These are phyloP conservation scores for Pampus argenteus DNA, from an alignment of 2,797 vertebrate genomes.

Conservation along the genomic window DNA sequence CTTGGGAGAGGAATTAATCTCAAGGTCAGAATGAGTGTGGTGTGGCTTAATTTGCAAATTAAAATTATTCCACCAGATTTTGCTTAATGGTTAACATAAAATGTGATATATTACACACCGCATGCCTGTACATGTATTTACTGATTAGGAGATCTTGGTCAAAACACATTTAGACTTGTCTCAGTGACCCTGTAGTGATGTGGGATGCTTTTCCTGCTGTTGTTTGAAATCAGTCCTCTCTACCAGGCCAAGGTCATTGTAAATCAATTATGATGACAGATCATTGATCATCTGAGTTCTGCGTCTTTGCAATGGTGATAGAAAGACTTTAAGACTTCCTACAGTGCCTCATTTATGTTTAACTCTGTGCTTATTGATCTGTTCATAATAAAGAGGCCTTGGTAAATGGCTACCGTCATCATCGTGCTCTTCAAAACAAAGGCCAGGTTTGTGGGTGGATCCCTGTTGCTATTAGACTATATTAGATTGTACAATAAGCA, in stretches of 20 bases:
- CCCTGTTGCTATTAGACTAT: slow-evolving; percentile 4
- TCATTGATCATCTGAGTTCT: slow-evolving; percentile 69
- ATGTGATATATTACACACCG: slow-evolving; percentile 37
- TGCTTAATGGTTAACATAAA: slow-evolving; percentile 23
- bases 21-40: slow-evolving; percentile 54
- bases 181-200: slow-evolving; percentile 17
- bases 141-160: not conserved
- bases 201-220: slow-evolving; percentile 15
- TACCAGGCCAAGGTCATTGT: slow-evolving; percentile 67
- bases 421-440: slow-evolving; percentile 31
- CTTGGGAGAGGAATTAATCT: slow-evolving; percentile 46
- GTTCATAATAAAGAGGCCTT: slow-evolving; percentile 56
- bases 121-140: slow-evolving; percentile 38
- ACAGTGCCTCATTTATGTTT: slow-evolving; percentile 75
- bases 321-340: slow-evolving; percentile 72
- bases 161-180: not conserved
- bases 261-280: slow-evolving; percentile 71
- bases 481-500: not conserved
- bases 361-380: slow-evolving; percentile 62
- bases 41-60: slow-evolving; percentile 42
- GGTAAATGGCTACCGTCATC: slow-evolving; percentile 51
- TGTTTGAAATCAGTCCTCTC: slow-evolving; percentile 39
- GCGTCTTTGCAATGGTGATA: slow-evolving; percentile 57
- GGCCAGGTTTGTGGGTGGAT: slow-evolving; percentile 26
- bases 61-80: slow-evolving; percentile 21